A percentile compares a stretch with the other conserved stretches of the same genome.
Conservation (phyloP, 2,888 invertebrate species). For the Ypsolopha sequella region DNA sequence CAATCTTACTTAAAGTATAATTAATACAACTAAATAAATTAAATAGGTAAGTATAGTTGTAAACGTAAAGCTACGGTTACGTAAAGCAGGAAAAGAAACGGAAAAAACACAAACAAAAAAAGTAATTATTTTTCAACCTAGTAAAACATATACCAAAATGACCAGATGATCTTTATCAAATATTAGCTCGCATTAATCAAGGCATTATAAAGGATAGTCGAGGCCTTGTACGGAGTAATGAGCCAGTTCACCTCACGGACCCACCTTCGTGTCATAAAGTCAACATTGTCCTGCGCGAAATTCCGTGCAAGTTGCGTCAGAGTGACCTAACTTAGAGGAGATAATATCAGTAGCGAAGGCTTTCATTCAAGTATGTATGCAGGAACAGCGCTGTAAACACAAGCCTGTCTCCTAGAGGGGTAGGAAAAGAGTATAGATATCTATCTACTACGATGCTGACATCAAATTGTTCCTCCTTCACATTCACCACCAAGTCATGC, state of each 20-base stretch:
- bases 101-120: background rate
- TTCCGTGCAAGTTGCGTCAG: conserved; percentile 30
- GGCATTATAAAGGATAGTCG: background rate
- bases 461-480: too few relatives aligned
- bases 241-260: conserved; percentile 4
- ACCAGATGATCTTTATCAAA: background rate
- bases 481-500: too few relatives aligned
- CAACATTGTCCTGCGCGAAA: conserved; percentile 21
- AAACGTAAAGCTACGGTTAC: too few relatives aligned
- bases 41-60: too few relatives aligned
- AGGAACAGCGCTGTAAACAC: background rate
- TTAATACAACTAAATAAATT: too few relatives aligned
- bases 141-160: background rate
- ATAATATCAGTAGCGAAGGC: conserved; percentile 29
- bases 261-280: conserved; percentile 14
- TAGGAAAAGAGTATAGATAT: too few relatives aligned
- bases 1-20: too few relatives aligned
- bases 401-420: background rate
- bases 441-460: too few relatives aligned
- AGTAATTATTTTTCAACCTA: too few relatives aligned
- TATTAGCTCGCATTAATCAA: background rate
- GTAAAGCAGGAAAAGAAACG: background rate
- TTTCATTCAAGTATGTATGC: background rate
- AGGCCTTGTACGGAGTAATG: background rate
- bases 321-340: conserved; percentile 21